Evolutionary conservation across 2,797 vertebrate genomes (phyloP).

Genomic region (Enteromius argenteus): DNA sequence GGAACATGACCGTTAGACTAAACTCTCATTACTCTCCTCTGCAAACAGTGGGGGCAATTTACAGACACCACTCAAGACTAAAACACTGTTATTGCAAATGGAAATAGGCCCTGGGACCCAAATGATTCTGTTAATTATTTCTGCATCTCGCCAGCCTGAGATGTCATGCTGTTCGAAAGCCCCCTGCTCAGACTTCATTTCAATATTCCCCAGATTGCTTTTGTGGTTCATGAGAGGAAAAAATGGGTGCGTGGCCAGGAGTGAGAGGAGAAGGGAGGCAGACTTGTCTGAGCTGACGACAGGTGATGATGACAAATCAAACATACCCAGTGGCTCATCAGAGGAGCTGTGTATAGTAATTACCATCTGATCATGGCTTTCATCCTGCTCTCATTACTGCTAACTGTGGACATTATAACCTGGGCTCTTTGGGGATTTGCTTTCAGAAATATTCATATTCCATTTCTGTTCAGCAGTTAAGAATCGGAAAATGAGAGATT

Average conservation of each 20-base stretch:
- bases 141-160: slow-evolving; percentile 49
- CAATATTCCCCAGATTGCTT: slow-evolving; percentile 70
- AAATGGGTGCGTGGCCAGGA: slow-evolving; percentile 37
- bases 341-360: slow-evolving; percentile 53
- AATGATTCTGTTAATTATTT: slow-evolving; percentile 82
- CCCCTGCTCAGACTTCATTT: slow-evolving; percentile 74
- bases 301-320: slow-evolving; percentile 61
- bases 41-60: slow-evolving; percentile 75
- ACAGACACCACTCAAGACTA: slow-evolving; percentile 65
- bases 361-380: slow-evolving; percentile 57
- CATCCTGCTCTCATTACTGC: slow-evolving; percentile 57
- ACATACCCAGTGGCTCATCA: slow-evolving; percentile 52
- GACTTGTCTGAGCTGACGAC: slow-evolving; percentile 39
- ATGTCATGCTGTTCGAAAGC: slow-evolving; percentile 52
- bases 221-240: slow-evolving; percentile 67
- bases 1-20: slow-evolving; percentile 74
- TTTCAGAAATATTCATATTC: slow-evolving; percentile 55
- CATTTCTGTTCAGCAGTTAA: slow-evolving; percentile 57
- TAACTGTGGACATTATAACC: slow-evolving; percentile 44
- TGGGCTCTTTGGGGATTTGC: slow-evolving; percentile 61
- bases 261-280: slow-evolving; percentile 32
- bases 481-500: slow-evolving; percentile 58
- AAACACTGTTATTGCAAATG: slow-evolving; percentile 64
- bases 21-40: slow-evolving; percentile 76
- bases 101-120: slow-evolving; percentile 75